Evolutionary conservation across 2,797 vertebrate genomes (phyloP).

Genomic region (Alcedo atthis): DNA sequence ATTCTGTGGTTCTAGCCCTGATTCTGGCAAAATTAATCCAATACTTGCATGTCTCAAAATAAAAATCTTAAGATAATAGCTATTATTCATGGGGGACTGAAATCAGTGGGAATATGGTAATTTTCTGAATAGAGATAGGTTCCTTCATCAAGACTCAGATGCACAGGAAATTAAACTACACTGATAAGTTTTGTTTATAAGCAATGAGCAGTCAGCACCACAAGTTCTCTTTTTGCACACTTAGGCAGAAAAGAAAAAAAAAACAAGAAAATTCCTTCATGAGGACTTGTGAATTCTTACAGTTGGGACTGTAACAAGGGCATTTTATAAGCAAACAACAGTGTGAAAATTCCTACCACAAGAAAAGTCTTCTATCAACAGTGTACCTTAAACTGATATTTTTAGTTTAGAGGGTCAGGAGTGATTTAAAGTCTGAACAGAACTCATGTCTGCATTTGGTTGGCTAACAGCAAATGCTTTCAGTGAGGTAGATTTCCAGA

Average conservation of each 20-base stretch:
- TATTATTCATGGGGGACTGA: background rate
- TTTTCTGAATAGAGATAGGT: no score
- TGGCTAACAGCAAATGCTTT: background rate
- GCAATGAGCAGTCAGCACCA: no score
- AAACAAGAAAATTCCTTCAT: no score
- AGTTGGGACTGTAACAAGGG: background rate
- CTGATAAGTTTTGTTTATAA: no score
- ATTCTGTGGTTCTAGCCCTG: background rate
- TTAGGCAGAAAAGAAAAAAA: no score
- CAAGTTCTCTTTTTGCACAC: no score
- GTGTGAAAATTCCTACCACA: background rate
- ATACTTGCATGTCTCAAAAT: background rate
- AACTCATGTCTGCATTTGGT: background rate
- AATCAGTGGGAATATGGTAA: background rate
- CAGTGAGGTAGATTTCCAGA: background rate
- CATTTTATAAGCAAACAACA: background rate
- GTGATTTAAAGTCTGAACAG: background rate
- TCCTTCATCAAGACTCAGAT: no score
- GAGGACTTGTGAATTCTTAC: no score
- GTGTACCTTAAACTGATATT: background rate
- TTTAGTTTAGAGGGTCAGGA: background rate
- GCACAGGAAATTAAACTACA: no score
- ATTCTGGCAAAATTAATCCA: background rate
- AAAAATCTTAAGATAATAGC: background rate
- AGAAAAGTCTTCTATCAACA: background rate